These are phyloP conservation scores for Calosoma granatense DNA, from an alignment of 1,140 invertebrate genomes.

Conservation along the genomic window DNA sequence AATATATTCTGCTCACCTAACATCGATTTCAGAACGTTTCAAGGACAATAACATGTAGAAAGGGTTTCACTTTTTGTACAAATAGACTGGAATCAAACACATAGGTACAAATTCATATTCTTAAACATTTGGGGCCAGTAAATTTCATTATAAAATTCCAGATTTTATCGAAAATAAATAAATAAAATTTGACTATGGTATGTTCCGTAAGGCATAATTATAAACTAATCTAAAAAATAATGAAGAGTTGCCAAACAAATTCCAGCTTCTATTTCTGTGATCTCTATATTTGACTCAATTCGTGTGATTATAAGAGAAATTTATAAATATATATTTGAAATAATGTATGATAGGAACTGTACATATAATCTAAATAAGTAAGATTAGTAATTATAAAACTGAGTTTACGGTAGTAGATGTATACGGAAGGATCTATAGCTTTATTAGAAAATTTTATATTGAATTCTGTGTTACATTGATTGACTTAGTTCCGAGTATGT, in stretches of 20 bases:
- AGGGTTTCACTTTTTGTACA: constrained; percentile 13
- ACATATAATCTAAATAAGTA: constrained; percentile 12
- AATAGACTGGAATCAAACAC: constrained; percentile 25
- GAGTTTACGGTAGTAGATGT: constrained; percentile 11
- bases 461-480: constrained; percentile 14
- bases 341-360: constrained; percentile 15
- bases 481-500: too few species aligned
- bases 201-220: too few species aligned
- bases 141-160: constrained; percentile 11
- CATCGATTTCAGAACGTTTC: neutral
- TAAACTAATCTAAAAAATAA: constrained; percentile 12
- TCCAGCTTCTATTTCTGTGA: constrained; percentile 34
- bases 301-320: constrained; percentile 26
- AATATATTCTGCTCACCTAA: neutral
- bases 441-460: constrained; percentile 14
- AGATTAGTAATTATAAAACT: constrained; percentile 12
- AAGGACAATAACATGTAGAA: constrained; percentile 17
- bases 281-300: constrained; percentile 34
- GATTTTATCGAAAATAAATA: constrained; percentile 13
- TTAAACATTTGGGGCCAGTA: constrained; percentile 15
- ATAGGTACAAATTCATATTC: constrained; percentile 17
- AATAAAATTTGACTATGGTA: constrained; percentile 10
- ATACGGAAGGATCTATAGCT: constrained; percentile 10
- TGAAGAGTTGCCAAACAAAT: constrained; percentile 18
- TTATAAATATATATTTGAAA: constrained; percentile 12